Percentiles rank a stretch among this genome's conserved stretches.
Conservation (phyloP, 2,113 vertebrate genomes). For the Gadus macrocephalus region DNA sequence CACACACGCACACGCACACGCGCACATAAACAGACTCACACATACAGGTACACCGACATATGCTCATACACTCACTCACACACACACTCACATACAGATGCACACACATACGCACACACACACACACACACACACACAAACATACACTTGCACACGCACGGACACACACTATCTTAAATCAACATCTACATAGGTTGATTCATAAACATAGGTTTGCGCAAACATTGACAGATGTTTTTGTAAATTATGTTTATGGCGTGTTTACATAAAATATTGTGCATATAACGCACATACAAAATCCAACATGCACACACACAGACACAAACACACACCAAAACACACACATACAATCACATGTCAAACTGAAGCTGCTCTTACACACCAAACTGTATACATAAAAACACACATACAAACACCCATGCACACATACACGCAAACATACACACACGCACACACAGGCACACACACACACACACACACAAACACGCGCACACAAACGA, state of each 20-base stretch:
- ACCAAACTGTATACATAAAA: background rate
- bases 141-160: slow-evolving; percentile 19
- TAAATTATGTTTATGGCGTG: no score
- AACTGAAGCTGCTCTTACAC: no score
- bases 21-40: background rate
- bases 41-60: background rate
- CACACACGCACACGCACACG: background rate
- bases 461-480: slow-evolving; percentile 12
- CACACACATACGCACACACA: slow-evolving; percentile 17
- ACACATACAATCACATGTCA: background rate
- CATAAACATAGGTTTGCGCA: no score
- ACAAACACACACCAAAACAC: background rate
- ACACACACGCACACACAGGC: slow-evolving; percentile 15
- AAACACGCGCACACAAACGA: no score
- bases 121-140: slow-evolving; percentile 17
- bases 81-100: background rate
- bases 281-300: slow-evolving; percentile 11
- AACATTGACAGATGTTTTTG: no score
- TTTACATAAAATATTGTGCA: no score
- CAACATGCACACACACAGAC: slow-evolving; percentile 16
- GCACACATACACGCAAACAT: slow-evolving; percentile 3
- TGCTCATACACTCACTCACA: background rate
- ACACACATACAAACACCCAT: slow-evolving; percentile 10
- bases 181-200: no score
- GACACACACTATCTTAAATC: background rate